phyloP scores from a whole-genome alignment of 2,113 vertebrate species.

The Leptocoma aspasia region DNA sequence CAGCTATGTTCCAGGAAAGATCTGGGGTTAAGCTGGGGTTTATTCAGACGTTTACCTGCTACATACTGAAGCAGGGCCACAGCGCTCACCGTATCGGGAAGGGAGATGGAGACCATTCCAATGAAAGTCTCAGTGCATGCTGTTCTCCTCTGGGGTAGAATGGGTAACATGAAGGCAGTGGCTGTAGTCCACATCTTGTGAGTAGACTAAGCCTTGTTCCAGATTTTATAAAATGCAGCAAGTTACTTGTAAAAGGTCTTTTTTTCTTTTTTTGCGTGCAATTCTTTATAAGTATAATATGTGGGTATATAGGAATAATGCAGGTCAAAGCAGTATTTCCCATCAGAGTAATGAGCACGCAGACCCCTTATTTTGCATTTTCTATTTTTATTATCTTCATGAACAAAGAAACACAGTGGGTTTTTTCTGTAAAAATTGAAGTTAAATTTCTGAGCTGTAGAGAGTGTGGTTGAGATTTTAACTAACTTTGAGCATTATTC shows the following conservation, averaged over 20 bases:
- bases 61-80: neutral
- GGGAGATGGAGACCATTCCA: neutral
- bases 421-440: neutral
- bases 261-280: neutral
- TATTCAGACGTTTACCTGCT: neutral
- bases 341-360: neutral
- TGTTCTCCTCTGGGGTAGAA: neutral
- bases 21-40: neutral
- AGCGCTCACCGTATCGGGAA: accelerated
- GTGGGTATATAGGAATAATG: neutral
- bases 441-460: neutral
- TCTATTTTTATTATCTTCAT: neutral
- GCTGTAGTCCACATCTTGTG: neutral
- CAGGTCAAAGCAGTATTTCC: neutral
- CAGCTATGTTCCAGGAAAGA: neutral
- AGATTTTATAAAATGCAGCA: neutral
- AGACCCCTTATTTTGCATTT: neutral
- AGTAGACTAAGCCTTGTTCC: neutral
- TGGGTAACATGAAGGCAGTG: neutral
- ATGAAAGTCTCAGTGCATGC: neutral
- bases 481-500: neutral
- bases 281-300: neutral
- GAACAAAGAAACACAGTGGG: neutral
- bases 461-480: neutral
- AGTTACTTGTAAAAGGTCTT: neutral